These are phyloP conservation scores for Typhlomys cinereus DNA, from an alignment of 2,113 vertebrate species.

Conservation along the genomic window DNA sequence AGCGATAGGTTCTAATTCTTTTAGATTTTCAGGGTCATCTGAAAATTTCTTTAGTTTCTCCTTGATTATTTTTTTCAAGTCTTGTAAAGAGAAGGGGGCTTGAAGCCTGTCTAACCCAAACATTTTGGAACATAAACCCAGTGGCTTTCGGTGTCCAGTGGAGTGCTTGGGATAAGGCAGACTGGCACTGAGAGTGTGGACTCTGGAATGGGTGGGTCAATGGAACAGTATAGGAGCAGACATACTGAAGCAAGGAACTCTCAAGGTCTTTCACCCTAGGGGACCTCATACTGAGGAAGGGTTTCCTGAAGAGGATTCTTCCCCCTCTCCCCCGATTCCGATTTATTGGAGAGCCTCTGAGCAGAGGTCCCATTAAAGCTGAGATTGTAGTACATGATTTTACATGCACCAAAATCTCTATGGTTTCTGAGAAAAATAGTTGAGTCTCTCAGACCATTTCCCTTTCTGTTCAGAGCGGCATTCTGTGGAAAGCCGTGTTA, in stretches of 20 bases:
- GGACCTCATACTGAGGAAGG: neutral
- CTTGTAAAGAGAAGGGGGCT: too few species aligned
- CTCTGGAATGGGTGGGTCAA: neutral
- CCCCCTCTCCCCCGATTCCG: too few species aligned
- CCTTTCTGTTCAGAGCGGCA: too few species aligned
- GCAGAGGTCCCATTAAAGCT: neutral
- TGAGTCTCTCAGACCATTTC: neutral
- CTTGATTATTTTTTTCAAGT: too few species aligned
- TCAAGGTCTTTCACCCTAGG: neutral
- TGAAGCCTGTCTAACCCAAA: too few species aligned
- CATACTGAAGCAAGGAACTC: neutral
- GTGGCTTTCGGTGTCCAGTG: too few species aligned
- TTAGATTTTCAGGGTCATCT: too few species aligned
- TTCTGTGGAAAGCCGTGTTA: neutral
- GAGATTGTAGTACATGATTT: neutral
- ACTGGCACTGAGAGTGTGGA: too few species aligned
- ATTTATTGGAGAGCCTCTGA: neutral
- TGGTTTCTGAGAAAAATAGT: neutral
- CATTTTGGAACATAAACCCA: too few species aligned
- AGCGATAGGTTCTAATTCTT: too few species aligned
- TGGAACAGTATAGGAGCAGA: neutral
- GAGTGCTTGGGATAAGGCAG: too few species aligned
- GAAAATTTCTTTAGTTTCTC: too few species aligned
- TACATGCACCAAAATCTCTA: neutral
- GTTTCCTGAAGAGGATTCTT: neutral